Evolutionary conservation across 2,113 vertebrate genomes (phyloP).

Genomic region (Dasyornis broadbenti): DNA sequence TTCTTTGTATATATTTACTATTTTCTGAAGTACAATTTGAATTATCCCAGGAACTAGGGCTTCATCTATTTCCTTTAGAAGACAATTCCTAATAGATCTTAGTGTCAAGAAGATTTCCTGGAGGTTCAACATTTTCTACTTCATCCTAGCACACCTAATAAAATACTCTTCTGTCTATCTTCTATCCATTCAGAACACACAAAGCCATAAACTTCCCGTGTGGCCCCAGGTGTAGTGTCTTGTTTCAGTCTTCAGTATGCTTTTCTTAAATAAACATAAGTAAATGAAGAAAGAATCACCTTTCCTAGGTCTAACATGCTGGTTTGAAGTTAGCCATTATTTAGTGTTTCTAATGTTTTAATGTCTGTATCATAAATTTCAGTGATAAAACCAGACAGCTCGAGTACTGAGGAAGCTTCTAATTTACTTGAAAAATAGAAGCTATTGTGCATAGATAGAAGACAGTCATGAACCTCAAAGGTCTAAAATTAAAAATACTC

Average conservation of each 20-base stretch:
- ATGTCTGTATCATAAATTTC: neutral
- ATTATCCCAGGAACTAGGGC: slow-evolving; percentile 41
- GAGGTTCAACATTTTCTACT: neutral
- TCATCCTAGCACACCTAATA: slow-evolving; percentile 8
- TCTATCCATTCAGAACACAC: neutral
- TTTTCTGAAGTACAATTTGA: slow-evolving; percentile 41
- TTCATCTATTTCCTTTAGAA: slow-evolving; percentile 43
- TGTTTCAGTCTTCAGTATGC: neutral
- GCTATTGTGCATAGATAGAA: neutral
- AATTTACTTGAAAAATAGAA: neutral
- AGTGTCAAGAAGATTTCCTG: slow-evolving; percentile 49
- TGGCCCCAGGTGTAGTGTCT: neutral
- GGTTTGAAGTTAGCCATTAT: neutral
- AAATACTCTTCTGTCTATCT: neutral
- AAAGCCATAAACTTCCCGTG: neutral
- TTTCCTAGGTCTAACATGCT: neutral
- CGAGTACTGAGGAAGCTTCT: neutral
- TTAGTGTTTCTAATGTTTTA: neutral
- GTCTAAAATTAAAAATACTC: neutral
- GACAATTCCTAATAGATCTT: slow-evolving; percentile 46
- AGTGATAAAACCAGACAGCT: neutral
- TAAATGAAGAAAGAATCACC: neutral
- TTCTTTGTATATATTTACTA: slow-evolving; percentile 57
- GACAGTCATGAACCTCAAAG: neutral
- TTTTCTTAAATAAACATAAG: neutral